phyloP scores from a whole-genome alignment of 2,113 vertebrate genomes.

The Antechinus stuartii region DNA sequence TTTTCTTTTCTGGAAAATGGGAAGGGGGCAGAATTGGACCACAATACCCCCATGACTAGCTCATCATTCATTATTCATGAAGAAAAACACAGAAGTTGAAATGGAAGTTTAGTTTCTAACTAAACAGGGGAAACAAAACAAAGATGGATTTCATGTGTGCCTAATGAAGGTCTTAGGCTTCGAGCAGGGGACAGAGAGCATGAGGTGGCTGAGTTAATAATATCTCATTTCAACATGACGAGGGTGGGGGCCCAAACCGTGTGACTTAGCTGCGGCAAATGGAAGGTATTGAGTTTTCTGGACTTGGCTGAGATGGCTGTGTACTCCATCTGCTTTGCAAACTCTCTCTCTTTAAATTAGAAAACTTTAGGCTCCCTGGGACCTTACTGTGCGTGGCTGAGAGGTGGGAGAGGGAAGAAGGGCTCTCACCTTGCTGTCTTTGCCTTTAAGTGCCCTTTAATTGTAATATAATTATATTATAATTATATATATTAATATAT shows the following conservation, averaged over 20 bases:
- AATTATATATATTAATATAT: too few species aligned
- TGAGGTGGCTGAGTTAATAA: slow-evolving; percentile 59
- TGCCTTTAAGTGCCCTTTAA: neutral
- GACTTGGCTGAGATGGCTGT: neutral
- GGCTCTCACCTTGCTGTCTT: neutral
- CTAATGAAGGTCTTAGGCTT: slow-evolving; percentile 60
- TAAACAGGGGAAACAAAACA: slow-evolving; percentile 57
- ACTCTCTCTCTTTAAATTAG: slow-evolving; percentile 25
- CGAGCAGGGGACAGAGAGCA: slow-evolving; percentile 53
- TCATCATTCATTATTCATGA: neutral
- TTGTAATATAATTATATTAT: neutral
- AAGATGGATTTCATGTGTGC: slow-evolving; percentile 57
- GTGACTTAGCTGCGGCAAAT: neutral
- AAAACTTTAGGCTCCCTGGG: neutral
- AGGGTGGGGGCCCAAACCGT: neutral
- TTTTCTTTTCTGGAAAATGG: slow-evolving; percentile 25
- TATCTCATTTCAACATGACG: slow-evolving; percentile 58
- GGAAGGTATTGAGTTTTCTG: neutral
- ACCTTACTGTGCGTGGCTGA: neutral
- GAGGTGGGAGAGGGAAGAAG: neutral
- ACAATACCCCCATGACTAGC: slow-evolving; percentile 9
- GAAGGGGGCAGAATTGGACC: neutral
- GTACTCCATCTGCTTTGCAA: neutral
- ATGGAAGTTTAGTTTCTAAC: neutral
- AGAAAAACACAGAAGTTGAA: neutral